These are phyloP conservation scores for Tetragnatha versicolor DNA, from an alignment of 1,140 invertebrate species.

Conservation along the genomic window DNA sequence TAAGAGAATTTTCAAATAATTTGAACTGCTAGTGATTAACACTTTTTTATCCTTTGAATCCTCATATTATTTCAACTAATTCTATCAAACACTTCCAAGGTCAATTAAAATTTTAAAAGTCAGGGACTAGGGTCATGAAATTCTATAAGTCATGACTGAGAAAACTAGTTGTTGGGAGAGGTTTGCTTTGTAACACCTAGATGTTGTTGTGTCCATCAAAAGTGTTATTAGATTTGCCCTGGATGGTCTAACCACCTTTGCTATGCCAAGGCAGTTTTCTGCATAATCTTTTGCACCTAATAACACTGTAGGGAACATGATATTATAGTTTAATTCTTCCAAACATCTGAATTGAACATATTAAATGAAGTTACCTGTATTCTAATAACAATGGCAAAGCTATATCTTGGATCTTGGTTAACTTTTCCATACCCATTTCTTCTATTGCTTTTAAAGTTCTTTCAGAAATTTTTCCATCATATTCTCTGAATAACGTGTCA, in stretches of 20 bases:
- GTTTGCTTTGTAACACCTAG: too few relatives aligned
- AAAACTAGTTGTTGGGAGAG: too few relatives aligned
- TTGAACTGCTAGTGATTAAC: not conserved
- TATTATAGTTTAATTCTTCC: not conserved
- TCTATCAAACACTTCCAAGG: not conserved
- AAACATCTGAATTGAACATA: not conserved
- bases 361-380: slow-evolving; percentile 73
- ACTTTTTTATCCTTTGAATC: not conserved
- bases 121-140: too few relatives aligned
- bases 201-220: too few relatives aligned
- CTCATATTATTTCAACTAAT: not conserved
- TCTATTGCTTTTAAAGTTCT: slow-evolving; percentile 83
- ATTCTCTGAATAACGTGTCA: slow-evolving; percentile 6
- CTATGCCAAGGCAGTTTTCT: not conserved
- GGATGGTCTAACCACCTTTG: not conserved
- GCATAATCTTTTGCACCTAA: not conserved
- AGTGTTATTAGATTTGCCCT: not conserved
- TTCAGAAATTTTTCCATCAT: slow-evolving; percentile 65
- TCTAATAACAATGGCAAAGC: slow-evolving; percentile 90
- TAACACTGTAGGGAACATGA: not conserved
- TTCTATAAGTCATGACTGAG: too few relatives aligned
- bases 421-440: slow-evolving; percentile 94
- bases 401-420: slow-evolving; percentile 98
- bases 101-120: too few relatives aligned
- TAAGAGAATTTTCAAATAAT: not conserved